These are phyloP conservation scores for Castor canadensis DNA, from an alignment of 2,113 vertebrate genomes.

Conservation along the genomic window DNA sequence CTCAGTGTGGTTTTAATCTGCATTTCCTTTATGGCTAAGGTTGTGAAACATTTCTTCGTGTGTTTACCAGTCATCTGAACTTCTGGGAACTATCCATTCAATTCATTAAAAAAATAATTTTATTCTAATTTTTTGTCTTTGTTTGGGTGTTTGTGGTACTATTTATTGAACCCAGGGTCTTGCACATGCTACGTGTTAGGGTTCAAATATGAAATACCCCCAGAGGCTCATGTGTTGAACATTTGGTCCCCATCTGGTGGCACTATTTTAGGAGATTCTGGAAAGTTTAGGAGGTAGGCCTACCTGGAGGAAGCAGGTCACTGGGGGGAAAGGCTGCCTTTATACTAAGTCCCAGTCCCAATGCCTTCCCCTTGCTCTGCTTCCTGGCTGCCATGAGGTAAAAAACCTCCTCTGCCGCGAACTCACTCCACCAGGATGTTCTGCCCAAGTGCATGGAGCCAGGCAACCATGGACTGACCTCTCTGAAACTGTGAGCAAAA, in stretches of 20 bases:
- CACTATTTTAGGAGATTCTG: background rate
- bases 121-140: too few species aligned
- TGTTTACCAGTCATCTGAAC: too few species aligned
- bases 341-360: background rate
- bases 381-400: background rate
- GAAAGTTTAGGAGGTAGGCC: background rate
- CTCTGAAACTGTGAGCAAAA: background rate
- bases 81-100: too few species aligned
- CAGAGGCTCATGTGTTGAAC: background rate
- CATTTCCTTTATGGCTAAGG: too few species aligned
- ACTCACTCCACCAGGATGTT: background rate
- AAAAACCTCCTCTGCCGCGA: background rate
- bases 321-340: background rate
- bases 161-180: background rate
- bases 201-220: background rate
- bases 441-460: background rate
- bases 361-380: background rate
- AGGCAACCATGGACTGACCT: too few species aligned
- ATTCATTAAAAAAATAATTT: too few species aligned
- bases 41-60: too few species aligned
- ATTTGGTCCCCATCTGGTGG: background rate
- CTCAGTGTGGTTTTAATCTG: too few species aligned
- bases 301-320: background rate
- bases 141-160: background rate
- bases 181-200: background rate